Conservation (phyloP, 1,140 invertebrate species). For the Choristoneura fumiferana region DNA sequence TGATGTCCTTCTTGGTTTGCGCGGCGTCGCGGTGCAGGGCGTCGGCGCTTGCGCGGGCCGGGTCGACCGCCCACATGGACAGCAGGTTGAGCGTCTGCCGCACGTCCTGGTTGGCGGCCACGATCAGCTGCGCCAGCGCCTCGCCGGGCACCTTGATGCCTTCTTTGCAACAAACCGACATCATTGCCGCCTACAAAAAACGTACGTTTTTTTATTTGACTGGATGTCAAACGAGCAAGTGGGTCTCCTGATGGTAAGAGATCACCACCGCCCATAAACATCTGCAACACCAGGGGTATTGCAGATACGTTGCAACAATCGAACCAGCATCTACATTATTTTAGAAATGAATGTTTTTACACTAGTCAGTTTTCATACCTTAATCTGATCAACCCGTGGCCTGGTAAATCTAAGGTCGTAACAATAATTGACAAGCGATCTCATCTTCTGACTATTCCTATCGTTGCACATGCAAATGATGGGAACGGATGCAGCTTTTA, state of each 20-base stretch:
- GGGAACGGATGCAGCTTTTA: conserved; percentile 94
- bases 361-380: conserved; percentile 91
- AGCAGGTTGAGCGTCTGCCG: conserved; percentile 95
- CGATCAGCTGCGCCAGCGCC: conserved; percentile 90
- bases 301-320: too few species aligned
- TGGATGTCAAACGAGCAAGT: too few species aligned
- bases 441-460: conserved; percentile 95
- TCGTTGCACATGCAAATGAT: conserved; percentile 99
- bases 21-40: conserved; percentile 78
- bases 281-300: too few species aligned
- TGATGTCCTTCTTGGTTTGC: conserved; percentile 88
- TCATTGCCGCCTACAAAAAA: conserved; percentile 86
- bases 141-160: conserved; percentile 89
- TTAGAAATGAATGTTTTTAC: too few species aligned
- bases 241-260: too few species aligned
- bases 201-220: too few species aligned
- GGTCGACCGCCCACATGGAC: conserved; percentile 84
- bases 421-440: conserved; percentile 95
- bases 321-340: too few species aligned
- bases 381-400: conserved; percentile 94
- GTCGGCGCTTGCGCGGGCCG: conserved; percentile 76
- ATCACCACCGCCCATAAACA: too few species aligned
- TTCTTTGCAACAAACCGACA: conserved; percentile 96
- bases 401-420: conserved; percentile 93
- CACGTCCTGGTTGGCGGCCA: conserved; percentile 94